Evolutionary conservation across 2,888 invertebrate genomes (phyloP), one percentile per base, ranked within the genome.

Genomic region (Hirtodrosophila histrioides): DNA sequence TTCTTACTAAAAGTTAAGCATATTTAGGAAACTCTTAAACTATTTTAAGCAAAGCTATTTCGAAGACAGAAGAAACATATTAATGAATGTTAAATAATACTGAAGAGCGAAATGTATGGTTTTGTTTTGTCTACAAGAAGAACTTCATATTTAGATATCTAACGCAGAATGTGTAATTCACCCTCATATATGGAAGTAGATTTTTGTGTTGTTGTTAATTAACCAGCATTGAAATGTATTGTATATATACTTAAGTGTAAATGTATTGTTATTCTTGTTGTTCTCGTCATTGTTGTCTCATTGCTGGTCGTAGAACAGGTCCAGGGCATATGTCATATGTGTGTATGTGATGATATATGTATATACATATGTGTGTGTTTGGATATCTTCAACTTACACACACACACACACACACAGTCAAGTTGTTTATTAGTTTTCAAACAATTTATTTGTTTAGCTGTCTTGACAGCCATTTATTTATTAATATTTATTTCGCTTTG

Each of bases 381-480:
- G 29, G 33, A 62, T 58, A 40, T 56, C 43, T 53, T 45, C 36
- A 37, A 29, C 27, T 40, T 23, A 49, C 10, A 45, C 17, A 56
- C 23, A 35, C n/a, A 24, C 8, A 51, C 43, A 39, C 24, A 49
- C 27, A 61, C 31, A 54, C 31, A 8, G 5, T 0, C 9, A 33
- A 37, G 39, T 63, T 73, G 66, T 68, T 80, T 86, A 81, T 82
- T 84, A 80, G 85, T 80, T 86, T 68, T 65, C 61, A 63, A 71
- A 68, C 65, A 74, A 85, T 85, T 78, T 78, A 85, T 83, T 87
- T 87, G 64, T 69, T 75, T 87, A 78, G 82, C 85, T 82, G 82
- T 64, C 75, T 70, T 70, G 78, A 46, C 66, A 73, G 74, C 51
- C 63, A 56, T 50, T 67, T 49, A 64, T 81, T 72, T 81, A 56